Evolutionary conservation across 2,888 invertebrate species (phyloP), one percentile per base, ranked within the genome.

Genomic region (Cistogaster globosa): DNA sequence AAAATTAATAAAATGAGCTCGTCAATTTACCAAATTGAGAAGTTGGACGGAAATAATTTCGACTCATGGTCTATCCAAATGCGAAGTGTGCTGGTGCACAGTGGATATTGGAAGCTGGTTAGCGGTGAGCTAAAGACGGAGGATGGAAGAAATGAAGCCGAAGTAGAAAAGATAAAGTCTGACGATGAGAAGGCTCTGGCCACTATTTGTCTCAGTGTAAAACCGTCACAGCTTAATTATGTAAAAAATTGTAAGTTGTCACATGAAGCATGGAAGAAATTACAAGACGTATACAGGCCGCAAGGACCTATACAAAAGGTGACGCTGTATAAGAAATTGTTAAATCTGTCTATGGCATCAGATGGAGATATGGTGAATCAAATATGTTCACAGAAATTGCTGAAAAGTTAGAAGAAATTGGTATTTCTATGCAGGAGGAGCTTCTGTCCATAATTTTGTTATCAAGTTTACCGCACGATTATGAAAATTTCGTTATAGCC

Each of bases 41-140:
- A 82, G 45, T 38, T 82, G 11, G 69, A 82, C 45, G 82, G 60
- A 3, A 36, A 14, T 6, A 79, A 85, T 20, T 85, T 65, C 12
- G 75, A 82, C 12, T 32, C 62, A 6, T 85, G 85, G 85, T 16
- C 26, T 18, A 42, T 74, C n/a, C 78, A 85, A 14, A 75, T 78
- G 68, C 45, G 62, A 18, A 77, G 80, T 72, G 76, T 81, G 9
- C 18, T 84, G 7, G 36, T 81, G 4, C 84, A 85, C 45, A 51
- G 51, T 45, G 78, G 78, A 1, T 85, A n/a, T n/a, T 85, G 83
- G 67, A 78, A 78, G 8, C 12, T 71, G 5, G 79, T 74, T 42
- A 71, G 62, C 22, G 67, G 71, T 4, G 53, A 74, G 26, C 55
- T 60, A 11, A 78, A 57, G 22, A 22, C 32, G 48, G 71, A 65